Evolutionary conservation across 2,113 vertebrate species (phyloP).

Genomic region (Odocoileus virginianus): DNA sequence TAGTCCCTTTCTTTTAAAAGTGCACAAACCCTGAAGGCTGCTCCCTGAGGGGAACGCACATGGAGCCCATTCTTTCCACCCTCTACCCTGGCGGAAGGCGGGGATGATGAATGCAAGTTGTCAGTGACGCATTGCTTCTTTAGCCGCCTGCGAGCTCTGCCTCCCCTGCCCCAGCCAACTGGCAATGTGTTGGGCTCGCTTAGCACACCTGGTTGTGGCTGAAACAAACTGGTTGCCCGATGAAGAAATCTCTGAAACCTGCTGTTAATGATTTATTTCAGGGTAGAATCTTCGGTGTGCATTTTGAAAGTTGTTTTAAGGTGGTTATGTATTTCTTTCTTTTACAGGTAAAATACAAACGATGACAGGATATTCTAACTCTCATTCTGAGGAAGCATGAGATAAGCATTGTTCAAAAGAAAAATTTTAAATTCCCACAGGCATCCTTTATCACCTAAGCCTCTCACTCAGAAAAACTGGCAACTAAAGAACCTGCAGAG

Average conservation of each 20-base stretch:
- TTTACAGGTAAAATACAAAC: conserved; percentile 42
- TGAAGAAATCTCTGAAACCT: conserved; percentile 68
- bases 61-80: conserved; percentile 54
- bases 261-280: conserved; percentile 59
- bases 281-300: conserved; percentile 19
- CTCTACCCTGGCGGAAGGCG: conserved; percentile 19
- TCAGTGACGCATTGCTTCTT: conserved; percentile 70
- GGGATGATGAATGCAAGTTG: conserved; percentile 63
- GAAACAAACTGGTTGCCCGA: conserved; percentile 63
- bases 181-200: conserved; percentile 60
- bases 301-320: conserved; percentile 28
- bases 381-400: background rate
- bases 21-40: conserved; percentile 9
- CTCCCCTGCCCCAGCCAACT: conserved; percentile 30
- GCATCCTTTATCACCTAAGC: background rate
- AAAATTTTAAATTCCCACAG: background rate
- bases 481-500: conserved; percentile 20
- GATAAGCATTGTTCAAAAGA: background rate
- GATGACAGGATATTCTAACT: background rate
- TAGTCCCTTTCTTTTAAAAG: conserved; percentile 20
- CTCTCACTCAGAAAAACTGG: background rate
- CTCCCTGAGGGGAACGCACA: conserved; percentile 47
- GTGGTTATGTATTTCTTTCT: conserved; percentile 1
- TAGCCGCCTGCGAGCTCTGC: conserved; percentile 52
- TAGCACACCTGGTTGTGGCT: conserved; percentile 73